phyloP scores from a whole-genome alignment of 2,797 vertebrate species.

The Hapalemur alaotrensis region DNA sequence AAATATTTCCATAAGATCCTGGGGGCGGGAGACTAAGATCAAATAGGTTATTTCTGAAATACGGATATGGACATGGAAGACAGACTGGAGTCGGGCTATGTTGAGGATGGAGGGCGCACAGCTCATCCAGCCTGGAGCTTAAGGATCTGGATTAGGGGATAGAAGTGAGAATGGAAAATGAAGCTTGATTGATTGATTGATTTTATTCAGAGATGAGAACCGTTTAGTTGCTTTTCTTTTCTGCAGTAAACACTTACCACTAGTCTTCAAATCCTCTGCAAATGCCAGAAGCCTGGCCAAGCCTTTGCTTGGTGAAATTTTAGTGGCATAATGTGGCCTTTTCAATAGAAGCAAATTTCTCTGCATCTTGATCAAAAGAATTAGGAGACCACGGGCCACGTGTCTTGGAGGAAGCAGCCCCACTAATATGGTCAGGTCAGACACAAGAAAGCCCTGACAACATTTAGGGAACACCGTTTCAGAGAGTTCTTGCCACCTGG shows the following conservation, averaged over 20 bases:
- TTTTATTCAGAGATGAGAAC: neutral
- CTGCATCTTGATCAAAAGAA: neutral
- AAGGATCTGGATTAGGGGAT: neutral
- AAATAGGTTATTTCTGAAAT: neutral
- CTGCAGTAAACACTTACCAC: slow-evolving; percentile 78
- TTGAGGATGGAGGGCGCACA: no score
- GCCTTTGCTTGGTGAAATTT: slow-evolving; percentile 41
- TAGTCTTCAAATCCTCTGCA: slow-evolving; percentile 81
- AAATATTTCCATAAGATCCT: neutral
- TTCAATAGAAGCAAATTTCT: neutral
- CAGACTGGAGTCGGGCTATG: neutral
- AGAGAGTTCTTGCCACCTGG: neutral
- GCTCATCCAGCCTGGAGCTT: neutral
- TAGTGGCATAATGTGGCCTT: neutral
- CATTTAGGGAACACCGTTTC: neutral
- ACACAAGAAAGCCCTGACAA: neutral
- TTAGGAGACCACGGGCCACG: neutral
- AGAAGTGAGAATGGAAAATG: neutral
- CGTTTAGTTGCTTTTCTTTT: slow-evolving; percentile 23
- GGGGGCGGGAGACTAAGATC: neutral
- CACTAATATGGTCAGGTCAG: neutral
- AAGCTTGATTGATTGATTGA: neutral
- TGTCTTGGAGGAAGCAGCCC: neutral
- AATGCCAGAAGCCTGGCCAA: slow-evolving; percentile 72
- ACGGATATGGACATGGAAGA: no score